A percentile compares a stretch with the other conserved stretches of the same genome.
These are phyloP conservation scores for Tiaroga cobitis DNA, from an alignment of 2,797 vertebrate genomes.

Conservation along the genomic window DNA sequence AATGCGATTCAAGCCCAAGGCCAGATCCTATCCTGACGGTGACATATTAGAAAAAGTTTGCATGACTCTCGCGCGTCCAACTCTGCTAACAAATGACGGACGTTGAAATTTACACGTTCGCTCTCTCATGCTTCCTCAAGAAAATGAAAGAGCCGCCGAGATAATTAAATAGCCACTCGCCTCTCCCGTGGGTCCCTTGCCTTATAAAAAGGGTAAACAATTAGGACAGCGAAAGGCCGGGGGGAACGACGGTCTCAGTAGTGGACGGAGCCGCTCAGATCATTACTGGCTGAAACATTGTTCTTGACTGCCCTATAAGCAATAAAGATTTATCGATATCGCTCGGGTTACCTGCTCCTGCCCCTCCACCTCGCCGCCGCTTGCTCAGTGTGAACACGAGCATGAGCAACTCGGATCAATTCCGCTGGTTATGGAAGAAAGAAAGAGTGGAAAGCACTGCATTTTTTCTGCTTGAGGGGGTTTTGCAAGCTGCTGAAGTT, in stretches of 20 bases:
- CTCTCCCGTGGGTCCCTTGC: constrained; percentile 42
- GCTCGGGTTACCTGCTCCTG: constrained; percentile 21
- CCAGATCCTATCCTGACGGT: constrained; percentile 62
- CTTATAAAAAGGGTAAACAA: constrained; percentile 62
- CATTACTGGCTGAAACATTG: constrained; percentile 60
- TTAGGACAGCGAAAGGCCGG: constrained; percentile 53
- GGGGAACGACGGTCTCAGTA: constrained; percentile 38
- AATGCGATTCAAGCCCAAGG: constrained; percentile 69
- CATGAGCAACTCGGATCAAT: constrained; percentile 60
- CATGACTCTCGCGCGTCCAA: constrained; percentile 46
- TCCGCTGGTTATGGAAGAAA: constrained; percentile 56
- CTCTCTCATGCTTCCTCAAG: constrained; percentile 39
- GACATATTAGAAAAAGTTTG: constrained; percentile 67
- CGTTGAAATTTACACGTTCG: constrained; percentile 48
- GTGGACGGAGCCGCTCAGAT: constrained; percentile 51
- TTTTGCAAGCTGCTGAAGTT: constrained; percentile 64
- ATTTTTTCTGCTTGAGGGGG: constrained; percentile 66
- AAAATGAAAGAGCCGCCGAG: constrained; percentile 56
- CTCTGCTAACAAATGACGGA: constrained; percentile 57
- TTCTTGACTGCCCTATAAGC: constrained; percentile 58
- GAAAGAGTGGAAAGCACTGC: constrained; percentile 61
- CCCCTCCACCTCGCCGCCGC: constrained; percentile 22
- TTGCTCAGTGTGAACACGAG: constrained; percentile 50
- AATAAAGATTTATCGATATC: constrained; percentile 64
- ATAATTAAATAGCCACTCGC: constrained; percentile 62